phyloP scores from a whole-genome alignment of 2,888 invertebrate genomes.

The Lasius fuliginosus region DNA sequence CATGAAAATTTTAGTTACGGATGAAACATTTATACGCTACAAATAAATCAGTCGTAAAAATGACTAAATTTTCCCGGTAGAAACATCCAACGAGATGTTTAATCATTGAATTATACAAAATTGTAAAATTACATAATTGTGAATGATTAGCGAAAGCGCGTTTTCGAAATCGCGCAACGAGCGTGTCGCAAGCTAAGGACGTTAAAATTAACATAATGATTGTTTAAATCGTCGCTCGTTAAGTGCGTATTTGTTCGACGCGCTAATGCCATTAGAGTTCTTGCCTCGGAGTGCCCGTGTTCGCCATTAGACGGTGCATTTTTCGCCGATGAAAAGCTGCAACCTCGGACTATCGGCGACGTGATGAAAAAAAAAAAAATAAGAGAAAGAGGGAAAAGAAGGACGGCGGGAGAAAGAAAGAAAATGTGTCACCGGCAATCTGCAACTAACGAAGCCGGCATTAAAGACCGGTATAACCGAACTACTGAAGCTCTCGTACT shows the following conservation, averaged over 20 bases:
- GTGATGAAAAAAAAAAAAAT: conserved; percentile 1
- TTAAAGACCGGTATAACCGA: conserved; percentile 34
- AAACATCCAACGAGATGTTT: background rate
- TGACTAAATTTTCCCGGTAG: background rate
- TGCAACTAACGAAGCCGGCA: conserved; percentile 52
- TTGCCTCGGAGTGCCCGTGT: conserved; percentile 22
- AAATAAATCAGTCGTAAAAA: background rate
- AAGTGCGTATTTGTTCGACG: conserved; percentile 43
- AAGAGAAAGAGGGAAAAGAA: background rate
- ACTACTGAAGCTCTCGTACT: conserved; percentile 3
- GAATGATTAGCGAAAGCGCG: background rate
- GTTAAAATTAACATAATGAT: conserved; percentile 48
- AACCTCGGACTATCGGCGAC: conserved; percentile 28
- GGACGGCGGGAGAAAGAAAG: background rate
- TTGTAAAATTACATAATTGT: conserved; percentile 8
- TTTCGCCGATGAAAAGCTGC: conserved; percentile 42
- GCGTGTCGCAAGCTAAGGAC: background rate
- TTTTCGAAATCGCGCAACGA: conserved; percentile 4
- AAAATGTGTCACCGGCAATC: conserved; percentile 48
- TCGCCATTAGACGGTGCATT: conserved; percentile 36
- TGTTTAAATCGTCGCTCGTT: conserved; percentile 48
- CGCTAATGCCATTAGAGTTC: conserved; percentile 45
- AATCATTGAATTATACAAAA: conserved; percentile 17
- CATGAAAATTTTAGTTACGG: background rate
- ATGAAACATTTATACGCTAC: background rate